Percentiles rank a stretch among this genome's conserved stretches.
Conservation (phyloP, 2,113 vertebrate genomes). For the Climacteris rufus region DNA sequence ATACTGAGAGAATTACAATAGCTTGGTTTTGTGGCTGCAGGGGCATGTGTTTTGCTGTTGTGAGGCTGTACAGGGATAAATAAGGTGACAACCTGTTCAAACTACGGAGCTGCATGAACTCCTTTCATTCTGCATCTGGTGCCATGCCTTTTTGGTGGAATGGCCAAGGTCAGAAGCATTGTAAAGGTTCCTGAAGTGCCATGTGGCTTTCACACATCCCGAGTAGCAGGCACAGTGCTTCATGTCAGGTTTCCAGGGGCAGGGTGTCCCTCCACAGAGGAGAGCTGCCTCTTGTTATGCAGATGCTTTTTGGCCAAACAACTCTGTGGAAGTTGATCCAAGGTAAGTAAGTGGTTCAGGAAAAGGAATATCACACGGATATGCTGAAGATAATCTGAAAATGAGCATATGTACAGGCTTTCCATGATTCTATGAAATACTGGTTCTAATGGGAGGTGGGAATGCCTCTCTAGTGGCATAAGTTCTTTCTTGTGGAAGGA, state of each 20-base stretch:
- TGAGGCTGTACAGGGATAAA: background rate
- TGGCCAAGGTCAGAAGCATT: background rate
- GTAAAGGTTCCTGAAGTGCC: background rate
- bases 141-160: fast-evolving
- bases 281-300: background rate
- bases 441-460: background rate
- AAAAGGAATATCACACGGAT: background rate
- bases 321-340: background rate
- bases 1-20: background rate
- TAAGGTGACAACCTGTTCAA: conserved; percentile 24
- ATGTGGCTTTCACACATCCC: background rate
- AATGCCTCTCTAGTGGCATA: background rate
- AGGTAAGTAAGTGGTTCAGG: background rate
- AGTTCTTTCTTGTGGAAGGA: background rate
- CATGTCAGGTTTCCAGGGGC: background rate
- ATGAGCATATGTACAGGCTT: background rate
- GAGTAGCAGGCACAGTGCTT: fast-evolving
- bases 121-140: background rate
- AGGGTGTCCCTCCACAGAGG: background rate
- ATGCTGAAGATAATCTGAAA: background rate
- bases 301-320: background rate
- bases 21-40: background rate
- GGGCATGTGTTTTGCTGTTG: background rate
- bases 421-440: background rate
- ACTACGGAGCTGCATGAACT: background rate